Evolutionary conservation across 35 echinoderm and acorn worm species (phyloP).

Genomic region (Heliocidaris erythrogramma): DNA sequence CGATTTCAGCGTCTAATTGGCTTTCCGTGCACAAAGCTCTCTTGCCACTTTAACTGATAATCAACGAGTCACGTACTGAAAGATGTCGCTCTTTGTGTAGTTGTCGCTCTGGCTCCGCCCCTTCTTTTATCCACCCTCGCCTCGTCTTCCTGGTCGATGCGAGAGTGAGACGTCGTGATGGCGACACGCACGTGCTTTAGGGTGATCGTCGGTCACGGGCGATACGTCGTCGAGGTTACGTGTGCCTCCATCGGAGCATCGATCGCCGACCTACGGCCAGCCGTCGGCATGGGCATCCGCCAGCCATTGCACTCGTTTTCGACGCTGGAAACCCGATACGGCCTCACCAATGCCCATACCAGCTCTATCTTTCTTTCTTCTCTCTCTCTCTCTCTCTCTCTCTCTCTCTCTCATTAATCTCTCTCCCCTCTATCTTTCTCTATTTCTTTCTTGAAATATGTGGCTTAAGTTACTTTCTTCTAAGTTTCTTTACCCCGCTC

Average conservation of each 20-base stretch:
- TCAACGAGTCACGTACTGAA: neutral
- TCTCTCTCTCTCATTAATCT: neutral
- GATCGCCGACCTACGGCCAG: slow-evolving; percentile 37
- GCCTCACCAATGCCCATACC: slow-evolving; percentile 20
- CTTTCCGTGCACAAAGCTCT: slow-evolving; percentile 15
- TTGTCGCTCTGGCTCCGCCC: neutral
- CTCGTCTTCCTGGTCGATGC: neutral
- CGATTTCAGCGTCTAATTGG: neutral
- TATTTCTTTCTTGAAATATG: neutral
- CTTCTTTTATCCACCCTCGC: slow-evolving; percentile 25
- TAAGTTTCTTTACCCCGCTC: too few species aligned
- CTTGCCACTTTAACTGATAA: neutral
- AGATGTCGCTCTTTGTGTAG: neutral
- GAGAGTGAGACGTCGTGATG: slow-evolving; percentile 25
- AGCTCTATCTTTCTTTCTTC: neutral
- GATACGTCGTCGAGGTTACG: slow-evolving; percentile 26
- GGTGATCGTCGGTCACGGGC: slow-evolving; percentile 36
- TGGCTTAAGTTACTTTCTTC: too few species aligned
- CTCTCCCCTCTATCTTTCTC: neutral
- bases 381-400: neutral
- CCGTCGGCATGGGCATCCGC: slow-evolving; percentile 33
- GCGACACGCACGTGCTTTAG: slow-evolving; percentile 27
- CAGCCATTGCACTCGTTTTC: neutral
- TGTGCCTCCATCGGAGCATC: slow-evolving; percentile 34
- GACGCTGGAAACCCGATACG: slow-evolving; percentile 31